Conservation (phyloP, 2,113 vertebrate species). For the Australoheros scitulus region DNA sequence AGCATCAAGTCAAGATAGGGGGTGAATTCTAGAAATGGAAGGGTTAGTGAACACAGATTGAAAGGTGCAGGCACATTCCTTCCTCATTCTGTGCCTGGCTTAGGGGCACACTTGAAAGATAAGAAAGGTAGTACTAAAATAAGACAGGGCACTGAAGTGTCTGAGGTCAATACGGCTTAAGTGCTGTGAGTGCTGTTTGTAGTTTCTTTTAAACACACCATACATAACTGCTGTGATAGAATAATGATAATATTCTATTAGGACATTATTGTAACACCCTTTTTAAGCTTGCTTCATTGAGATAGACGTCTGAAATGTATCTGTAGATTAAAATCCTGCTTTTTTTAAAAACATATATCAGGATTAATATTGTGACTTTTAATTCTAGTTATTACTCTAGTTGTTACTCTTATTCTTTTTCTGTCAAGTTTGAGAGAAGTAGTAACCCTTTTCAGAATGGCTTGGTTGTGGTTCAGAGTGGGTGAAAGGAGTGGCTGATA, state of each 20-base stretch:
- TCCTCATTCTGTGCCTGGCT: conserved; percentile 11
- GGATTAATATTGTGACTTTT: neutral
- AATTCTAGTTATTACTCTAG: conserved; percentile 1
- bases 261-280: neutral
- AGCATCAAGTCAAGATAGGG: conserved; percentile 29
- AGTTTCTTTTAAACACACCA: conserved; percentile 8
- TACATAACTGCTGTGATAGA: neutral
- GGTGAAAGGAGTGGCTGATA: conserved; percentile 34
- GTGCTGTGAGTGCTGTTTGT: conserved; percentile 32
- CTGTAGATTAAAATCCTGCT: neutral
- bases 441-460: conserved; percentile 14
- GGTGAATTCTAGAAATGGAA: conserved; percentile 37
- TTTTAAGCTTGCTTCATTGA: neutral
- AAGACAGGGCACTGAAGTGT: conserved; percentile 62
- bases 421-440: conserved; percentile 40
- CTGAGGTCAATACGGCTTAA: conserved; percentile 54
- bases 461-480: neutral
- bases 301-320: neutral
- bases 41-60: conserved; percentile 38
- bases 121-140: conserved; percentile 64
- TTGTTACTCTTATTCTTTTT: conserved; percentile 15
- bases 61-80: conserved; percentile 47
- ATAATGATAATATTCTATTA: neutral
- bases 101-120: conserved; percentile 62
- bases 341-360: neutral